phyloP scores from a whole-genome alignment of 1,140 invertebrate species.

The Brachionus angularis region DNA sequence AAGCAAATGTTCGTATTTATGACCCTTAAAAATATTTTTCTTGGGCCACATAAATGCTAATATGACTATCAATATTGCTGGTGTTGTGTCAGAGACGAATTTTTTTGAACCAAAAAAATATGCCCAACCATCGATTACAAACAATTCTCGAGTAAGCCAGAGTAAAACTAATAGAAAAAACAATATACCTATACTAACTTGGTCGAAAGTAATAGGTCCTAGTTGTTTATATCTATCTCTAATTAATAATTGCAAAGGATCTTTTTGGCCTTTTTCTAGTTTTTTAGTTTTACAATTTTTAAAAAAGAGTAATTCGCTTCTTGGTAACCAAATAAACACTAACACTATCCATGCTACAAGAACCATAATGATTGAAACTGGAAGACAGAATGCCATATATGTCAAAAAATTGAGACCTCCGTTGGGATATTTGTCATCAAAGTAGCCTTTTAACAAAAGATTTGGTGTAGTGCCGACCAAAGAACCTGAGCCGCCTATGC shows the following conservation, averaged over 20 bases:
- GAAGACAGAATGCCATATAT: constrained; percentile 9
- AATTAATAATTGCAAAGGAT: constrained; percentile 1
- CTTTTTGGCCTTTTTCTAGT: neutral
- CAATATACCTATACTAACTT: constrained; percentile 67
- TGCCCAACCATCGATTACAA: constrained; percentile 13
- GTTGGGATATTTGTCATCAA: constrained; percentile 56
- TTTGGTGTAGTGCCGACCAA: constrained; percentile 83
- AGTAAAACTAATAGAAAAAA: constrained; percentile 73
- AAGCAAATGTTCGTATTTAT: constrained; percentile 31
- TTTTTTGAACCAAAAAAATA: constrained; percentile 71
- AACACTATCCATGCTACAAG: constrained; percentile 2
- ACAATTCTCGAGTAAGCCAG: constrained; percentile 73
- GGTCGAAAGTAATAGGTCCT: constrained; percentile 70
- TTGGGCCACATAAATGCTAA: constrained; percentile 75
- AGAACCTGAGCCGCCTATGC: constrained; percentile 75
- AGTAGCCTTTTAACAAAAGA: constrained; percentile 73
- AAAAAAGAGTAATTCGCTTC: constrained; percentile 11
- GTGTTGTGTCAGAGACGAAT: constrained; percentile 67
- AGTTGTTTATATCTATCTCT: constrained; percentile 65
- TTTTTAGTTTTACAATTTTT: no score
- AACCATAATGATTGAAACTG: constrained; percentile 7
- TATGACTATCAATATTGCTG: constrained; percentile 73
- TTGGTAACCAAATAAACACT: constrained; percentile 1
- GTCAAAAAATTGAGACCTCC: neutral
- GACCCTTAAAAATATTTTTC: constrained; percentile 58